phyloP scores from a whole-genome alignment of 2,888 invertebrate genomes.

The Eugnorisma glareosa region DNA sequence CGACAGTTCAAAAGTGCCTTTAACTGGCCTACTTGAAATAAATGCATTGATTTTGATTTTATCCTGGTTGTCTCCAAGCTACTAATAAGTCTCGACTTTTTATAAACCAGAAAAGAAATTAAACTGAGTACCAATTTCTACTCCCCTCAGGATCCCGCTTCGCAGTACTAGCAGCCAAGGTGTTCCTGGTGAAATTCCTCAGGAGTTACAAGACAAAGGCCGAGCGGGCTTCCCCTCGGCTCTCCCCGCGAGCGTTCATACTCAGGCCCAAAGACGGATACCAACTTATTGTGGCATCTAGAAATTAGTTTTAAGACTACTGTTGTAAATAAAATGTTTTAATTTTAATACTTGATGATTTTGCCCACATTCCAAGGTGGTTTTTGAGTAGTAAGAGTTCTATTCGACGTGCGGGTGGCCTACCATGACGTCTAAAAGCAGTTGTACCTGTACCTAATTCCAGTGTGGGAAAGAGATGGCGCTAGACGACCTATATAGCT shows the following conservation, averaged over 20 bases:
- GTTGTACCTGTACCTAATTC: too few relatives aligned
- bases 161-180: conserved; percentile 81
- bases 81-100: neutral
- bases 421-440: too few relatives aligned
- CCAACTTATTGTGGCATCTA: conserved; percentile 71
- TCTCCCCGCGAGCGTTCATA: conserved; percentile 77
- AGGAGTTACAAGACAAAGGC: conserved; percentile 71
- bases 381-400: neutral
- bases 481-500: too few relatives aligned
- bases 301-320: conserved; percentile 38
- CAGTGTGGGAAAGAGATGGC: too few relatives aligned
- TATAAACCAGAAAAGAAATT: neutral
- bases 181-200: conserved; percentile 77
- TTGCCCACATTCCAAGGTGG: neutral
- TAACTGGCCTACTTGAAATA: too few relatives aligned
- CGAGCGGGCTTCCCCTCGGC: conserved; percentile 56
- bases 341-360: neutral
- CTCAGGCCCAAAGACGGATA: conserved; percentile 79
- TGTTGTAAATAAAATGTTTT: neutral
- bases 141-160: conserved; percentile 79
- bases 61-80: neutral
- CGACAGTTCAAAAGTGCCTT: too few relatives aligned
- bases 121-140: neutral
- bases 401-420: neutral
- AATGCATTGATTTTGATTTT: too few relatives aligned